Evolutionary conservation across 1,140 invertebrate genomes (phyloP), one percentile per base, ranked within the genome.

Genomic region (Drosophila ananassae): DNA sequence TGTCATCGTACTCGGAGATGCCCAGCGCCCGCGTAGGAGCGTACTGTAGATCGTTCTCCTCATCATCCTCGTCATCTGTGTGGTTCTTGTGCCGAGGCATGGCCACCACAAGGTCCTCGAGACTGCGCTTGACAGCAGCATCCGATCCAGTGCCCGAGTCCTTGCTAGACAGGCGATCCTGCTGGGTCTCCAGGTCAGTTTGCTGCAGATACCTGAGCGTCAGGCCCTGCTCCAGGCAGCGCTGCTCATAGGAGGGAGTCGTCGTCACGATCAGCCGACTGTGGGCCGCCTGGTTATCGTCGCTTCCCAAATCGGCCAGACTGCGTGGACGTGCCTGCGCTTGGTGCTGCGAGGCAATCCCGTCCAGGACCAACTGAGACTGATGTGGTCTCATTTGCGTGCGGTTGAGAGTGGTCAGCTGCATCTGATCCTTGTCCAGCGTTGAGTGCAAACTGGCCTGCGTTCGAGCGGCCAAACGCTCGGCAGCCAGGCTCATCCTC

Each of bases 91-190:
- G 68, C 8, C 62, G 54, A 8, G 69, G 75, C 60, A 90, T 66
- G 8, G 71, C 63, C 13, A 75, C 50, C 10, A 52, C 73, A 41
- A 91, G 90, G 58, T 91, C 90, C 41, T 91, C 90, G 1, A 91
- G 47, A 21, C 89, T 91, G 8, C 89, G 89, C 50, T 91, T 91
- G 3, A 90, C 83, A 0, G 90, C 90, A 17, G 90, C 87, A 82
- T 91, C 90, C 0, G 90, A 91, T 7, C 90, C 90, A 0, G 85
- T 91, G 13, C 90, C 90, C 6, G 90, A 91, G 46, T 91, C 90
- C 48, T 91, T 91, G 71, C 90, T 91, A 1, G 90, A 91, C 9
- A 91, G 48, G 71, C 90, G 90, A 78, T 91, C 90, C 57, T 89
- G 90, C 28, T 89, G 81, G 1, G 67, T 28, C n/a, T 90, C 90